Evolutionary conservation across 1,140 invertebrate genomes (phyloP), one percentile per base, ranked within the genome.

Genomic region (Meloidogyne chitwoodi): DNA sequence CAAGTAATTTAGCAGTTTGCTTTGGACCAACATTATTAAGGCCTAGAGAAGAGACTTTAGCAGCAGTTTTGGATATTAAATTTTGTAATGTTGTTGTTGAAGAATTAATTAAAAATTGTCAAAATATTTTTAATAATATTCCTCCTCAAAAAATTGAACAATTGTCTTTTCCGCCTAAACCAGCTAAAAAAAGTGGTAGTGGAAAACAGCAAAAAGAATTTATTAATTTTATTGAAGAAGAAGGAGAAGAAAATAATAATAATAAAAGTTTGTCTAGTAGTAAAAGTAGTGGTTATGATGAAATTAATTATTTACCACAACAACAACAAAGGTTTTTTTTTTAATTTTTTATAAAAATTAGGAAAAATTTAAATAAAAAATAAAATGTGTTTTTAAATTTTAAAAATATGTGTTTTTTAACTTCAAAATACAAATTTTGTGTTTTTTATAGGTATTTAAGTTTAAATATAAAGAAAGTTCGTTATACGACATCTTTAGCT

Each of bases 51-150:
- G 95, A 98, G 90, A 95, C 94, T 3, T 93, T 98, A 68, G 94
- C 95, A 44, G 94, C 95, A 81, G 97, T 98, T 84, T 93, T 98
- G 91, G 94, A 98, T 87, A 94, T 98, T 74, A 98, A 98, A 89
- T 98, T 98, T 90, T 95, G 94, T 88, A 98, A 98, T 89, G 93
- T 97, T 81, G 93, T 98, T 66, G 94, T 98, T 34, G 95, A 98
- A 89, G 94, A 97, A 84, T 90, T 98, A 44, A 94, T 98, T 75
- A 93, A 94, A 81, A 93, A 97, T 89, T 95, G 92, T 89, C 91
- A 93, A 64, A 91, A 63, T 22, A 73, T 73, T 63, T 73, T 73
- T 31, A 48, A 29, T 24, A 73, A 56, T 27, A 11, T 14, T 44
- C 31, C 64, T 22, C 29, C 74, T n/a, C 61, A 65, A 75, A 19